Conservation (phyloP, 2,888 invertebrate species). For the Lepidochrysops patricia region DNA sequence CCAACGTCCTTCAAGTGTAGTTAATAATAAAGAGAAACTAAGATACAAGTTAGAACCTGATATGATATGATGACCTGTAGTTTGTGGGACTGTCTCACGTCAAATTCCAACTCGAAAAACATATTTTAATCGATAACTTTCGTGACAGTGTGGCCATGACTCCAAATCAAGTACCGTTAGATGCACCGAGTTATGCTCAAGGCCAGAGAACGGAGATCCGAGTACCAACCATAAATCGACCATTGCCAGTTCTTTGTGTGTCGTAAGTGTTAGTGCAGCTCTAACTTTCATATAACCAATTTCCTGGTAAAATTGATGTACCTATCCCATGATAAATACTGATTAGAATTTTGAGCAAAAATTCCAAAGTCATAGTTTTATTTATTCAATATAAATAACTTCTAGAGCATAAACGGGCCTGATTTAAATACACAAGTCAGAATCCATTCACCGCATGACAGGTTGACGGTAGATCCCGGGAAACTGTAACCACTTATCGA, state of each 20-base stretch:
- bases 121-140: slow-evolving; percentile 31
- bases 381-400: no score
- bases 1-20: neutral
- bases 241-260: slow-evolving; percentile 31
- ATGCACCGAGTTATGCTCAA: slow-evolving; percentile 24
- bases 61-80: neutral
- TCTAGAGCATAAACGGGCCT: neutral
- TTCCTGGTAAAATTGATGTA: no score
- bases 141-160: slow-evolving; percentile 32
- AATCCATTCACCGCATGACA: slow-evolving; percentile 12
- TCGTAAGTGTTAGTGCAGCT: neutral
- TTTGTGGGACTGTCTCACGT: neutral
- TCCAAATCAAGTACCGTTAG: slow-evolving; percentile 42
- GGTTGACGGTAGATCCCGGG: slow-evolving; percentile 31
- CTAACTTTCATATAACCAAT: neutral
- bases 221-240: slow-evolving; percentile 25
- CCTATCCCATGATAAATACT: no score
- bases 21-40: neutral
- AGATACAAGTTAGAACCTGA: neutral
- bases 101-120: neutral
- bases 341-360: no score
- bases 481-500: slow-evolving; percentile 30
- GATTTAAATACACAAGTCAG: slow-evolving; percentile 1
- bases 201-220: slow-evolving; percentile 23
- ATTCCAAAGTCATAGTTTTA: no score